Evolutionary conservation across 2,888 invertebrate genomes (phyloP).

Genomic region (Oeneis ivallda): DNA sequence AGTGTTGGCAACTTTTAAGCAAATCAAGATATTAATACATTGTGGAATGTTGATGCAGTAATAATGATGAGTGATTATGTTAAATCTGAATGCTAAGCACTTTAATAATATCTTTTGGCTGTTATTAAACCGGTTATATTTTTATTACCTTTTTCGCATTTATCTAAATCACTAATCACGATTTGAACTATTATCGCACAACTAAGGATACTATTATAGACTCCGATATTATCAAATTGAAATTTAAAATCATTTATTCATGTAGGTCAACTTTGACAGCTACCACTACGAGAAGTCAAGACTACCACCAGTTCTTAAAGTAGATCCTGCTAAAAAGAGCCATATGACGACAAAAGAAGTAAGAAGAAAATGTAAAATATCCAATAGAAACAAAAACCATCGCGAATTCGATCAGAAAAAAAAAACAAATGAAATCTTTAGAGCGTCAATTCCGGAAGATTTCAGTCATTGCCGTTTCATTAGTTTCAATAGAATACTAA

Average conservation of each 20-base stretch:
- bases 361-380: background rate
- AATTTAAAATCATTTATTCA: no score
- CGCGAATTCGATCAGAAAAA: background rate
- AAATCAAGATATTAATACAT: background rate
- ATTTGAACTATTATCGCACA: background rate
- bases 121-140: background rate
- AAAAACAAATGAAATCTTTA: background rate
- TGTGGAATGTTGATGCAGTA: background rate
- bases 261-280: no score
- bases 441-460: background rate
- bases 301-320: no score
- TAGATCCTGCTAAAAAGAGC: background rate
- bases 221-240: no score
- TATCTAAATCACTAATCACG: no score
- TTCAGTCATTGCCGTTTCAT: slow-evolving; percentile 7
- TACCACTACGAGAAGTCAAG: no score
- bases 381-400: background rate
- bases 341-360: background rate
- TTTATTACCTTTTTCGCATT: no score
- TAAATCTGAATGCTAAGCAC: background rate
- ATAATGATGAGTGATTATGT: background rate
- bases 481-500: background rate
- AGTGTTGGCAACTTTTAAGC: background rate
- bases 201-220: no score
- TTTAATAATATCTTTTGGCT: background rate